phyloP scores from a whole-genome alignment of 2,113 vertebrate species.

The Campylomormyrus numenius region DNA sequence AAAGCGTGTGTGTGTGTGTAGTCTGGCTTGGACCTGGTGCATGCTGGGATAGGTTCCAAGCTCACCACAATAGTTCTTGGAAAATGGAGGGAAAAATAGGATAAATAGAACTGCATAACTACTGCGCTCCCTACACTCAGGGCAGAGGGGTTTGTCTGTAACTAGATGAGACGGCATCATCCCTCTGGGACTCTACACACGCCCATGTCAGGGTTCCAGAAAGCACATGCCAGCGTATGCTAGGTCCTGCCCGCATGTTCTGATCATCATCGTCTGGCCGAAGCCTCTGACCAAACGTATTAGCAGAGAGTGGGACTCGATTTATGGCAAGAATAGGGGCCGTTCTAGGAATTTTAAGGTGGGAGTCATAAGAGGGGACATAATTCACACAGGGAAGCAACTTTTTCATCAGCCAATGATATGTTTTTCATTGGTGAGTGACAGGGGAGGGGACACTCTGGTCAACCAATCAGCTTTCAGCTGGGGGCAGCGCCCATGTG shows the following conservation, averaged over 20 bases:
- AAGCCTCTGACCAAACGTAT: not conserved
- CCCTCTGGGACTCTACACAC: not conserved
- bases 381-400: not conserved
- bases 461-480: not conserved
- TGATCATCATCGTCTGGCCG: not conserved
- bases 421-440: not conserved
- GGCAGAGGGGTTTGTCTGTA: not conserved
- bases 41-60: not conserved
- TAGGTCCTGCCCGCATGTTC: not conserved
- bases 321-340: not conserved
- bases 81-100: not conserved
- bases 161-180: not conserved
- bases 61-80: not conserved
- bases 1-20: not conserved
- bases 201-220: not conserved
- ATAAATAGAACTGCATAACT: not conserved
- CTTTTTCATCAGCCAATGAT: not conserved
- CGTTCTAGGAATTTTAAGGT: not conserved
- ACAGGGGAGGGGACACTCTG: not conserved
- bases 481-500: not conserved
- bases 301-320: not conserved
- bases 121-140: not conserved
- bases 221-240: not conserved
- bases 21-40: not conserved
- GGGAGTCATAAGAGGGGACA: not conserved